A percentile compares a stretch with the other conserved stretches of the same genome.
Conservation (phyloP, 2,113 vertebrate species). For the Argyrosomus japonicus region DNA sequence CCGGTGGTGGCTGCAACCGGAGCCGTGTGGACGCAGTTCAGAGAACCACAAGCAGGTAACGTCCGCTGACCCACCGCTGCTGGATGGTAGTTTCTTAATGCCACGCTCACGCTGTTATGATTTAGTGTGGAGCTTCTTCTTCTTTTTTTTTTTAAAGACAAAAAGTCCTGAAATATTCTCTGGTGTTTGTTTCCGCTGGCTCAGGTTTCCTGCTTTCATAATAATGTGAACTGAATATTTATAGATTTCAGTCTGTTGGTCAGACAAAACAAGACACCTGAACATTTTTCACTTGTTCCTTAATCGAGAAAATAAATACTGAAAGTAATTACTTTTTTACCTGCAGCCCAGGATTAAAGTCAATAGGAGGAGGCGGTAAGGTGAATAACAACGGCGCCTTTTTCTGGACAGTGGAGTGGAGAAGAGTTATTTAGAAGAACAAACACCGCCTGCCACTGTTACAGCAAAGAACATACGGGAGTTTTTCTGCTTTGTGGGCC, state of each 20-base stretch:
- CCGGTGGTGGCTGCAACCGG: conserved; percentile 84
- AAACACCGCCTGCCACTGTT: not conserved
- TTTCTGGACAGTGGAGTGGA: no score
- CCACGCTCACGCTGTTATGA: not conserved
- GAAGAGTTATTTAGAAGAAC: not conserved
- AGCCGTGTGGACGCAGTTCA: conserved; percentile 93
- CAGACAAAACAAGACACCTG: not conserved
- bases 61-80: not conserved
- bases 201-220: not conserved
- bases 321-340: not conserved
- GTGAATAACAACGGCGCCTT: not conserved
- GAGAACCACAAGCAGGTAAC: conserved; percentile 92
- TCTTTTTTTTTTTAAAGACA: not conserved
- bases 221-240: not conserved
- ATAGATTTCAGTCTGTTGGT: not conserved
- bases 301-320: not conserved
- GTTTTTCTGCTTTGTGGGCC: not conserved
- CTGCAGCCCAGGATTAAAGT: not conserved
- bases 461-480: not conserved
- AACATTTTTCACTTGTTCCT: not conserved
- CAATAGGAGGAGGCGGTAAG: not conserved
- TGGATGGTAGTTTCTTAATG: not conserved
- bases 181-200: not conserved
- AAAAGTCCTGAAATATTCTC: not conserved
- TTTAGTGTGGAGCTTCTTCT: not conserved